Evolutionary conservation across 1,140 invertebrate genomes (phyloP), one percentile per base, ranked within the genome.

Genomic region (Scaptomyza pallida): DNA sequence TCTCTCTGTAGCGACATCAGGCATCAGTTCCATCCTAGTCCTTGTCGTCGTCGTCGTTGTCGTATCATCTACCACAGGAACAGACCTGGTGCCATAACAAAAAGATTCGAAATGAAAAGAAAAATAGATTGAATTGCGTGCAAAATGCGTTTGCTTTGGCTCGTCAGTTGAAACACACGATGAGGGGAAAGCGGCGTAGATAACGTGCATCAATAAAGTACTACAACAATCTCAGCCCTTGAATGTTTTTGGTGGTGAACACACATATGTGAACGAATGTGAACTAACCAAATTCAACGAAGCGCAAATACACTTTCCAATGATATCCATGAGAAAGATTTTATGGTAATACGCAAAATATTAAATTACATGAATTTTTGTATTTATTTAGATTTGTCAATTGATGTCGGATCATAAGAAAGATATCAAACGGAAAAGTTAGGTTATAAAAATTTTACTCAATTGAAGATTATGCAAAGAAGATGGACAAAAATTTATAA

Each of bases 51-150:
- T 30, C 8, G 26, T 30, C 6, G 75, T 44, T 43, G 56, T 16
- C 52, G 52, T 6, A 21, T 41, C 62, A 52, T 65, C 62, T 54
- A n/a, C 52, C 51, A 37, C 54, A 52, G 54, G 54, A 17, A 30
- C 26, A 30, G 26, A 9, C 51, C 40, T 41, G 57, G 56, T 33
- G n/a, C 57, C 67, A 63, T 78, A 75, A 82, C 82, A 88, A 88
- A 88, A 81, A 75, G 83, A 89, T 86, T 78, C 55, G n/a, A 44
- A 54, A 73, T 82, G 78, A 86, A 85, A 82, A 82, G 72, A 54
- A 64, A 78, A 78, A 75, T 88, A 82, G 78, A 86, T 86, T 86
- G 81, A 86, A 88, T 88, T 88, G 82, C 82, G 81, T 86, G 81
- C 78, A 71, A 86, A 86, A 88, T 86, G 81, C 81, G 82, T 86